Conservation (phyloP, 2,113 vertebrate species). For the Saccopteryx leptura region DNA sequence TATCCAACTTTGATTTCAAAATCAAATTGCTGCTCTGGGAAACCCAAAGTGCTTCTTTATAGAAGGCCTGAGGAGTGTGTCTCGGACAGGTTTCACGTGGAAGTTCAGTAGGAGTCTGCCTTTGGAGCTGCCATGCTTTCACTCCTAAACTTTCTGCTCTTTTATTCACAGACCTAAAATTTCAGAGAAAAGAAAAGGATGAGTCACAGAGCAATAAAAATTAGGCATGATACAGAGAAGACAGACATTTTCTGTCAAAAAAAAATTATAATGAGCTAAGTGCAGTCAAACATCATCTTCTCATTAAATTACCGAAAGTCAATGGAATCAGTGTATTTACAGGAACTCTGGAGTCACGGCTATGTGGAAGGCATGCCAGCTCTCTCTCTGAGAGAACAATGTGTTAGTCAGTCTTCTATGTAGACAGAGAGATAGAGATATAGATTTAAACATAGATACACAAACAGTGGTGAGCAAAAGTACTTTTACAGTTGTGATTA, state of each 20-base stretch:
- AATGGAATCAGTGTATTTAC: not conserved
- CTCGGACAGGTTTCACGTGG: not conserved
- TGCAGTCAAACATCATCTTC: not conserved
- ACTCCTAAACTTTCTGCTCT: not conserved
- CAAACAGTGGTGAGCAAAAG: not conserved
- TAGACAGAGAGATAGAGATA: not conserved
- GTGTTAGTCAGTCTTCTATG: not conserved
- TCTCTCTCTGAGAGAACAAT: not conserved
- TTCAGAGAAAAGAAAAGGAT: not conserved
- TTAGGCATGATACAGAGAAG: not conserved
- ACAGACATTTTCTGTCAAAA: not conserved
- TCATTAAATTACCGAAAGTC: not conserved
- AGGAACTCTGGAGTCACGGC: not conserved
- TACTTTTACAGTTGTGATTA: not conserved
- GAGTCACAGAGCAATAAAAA: not conserved
- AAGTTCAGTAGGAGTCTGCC: not conserved
- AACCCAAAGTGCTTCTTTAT: conserved; percentile 42
- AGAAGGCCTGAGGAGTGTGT: not conserved
- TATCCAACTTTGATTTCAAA: conserved; percentile 55
- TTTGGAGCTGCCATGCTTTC: not conserved
- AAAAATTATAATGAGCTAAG: not conserved
- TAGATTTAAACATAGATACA: not conserved
- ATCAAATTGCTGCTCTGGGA: conserved; percentile 55
- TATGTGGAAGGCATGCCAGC: not conserved
- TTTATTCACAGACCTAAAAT: not conserved